These are phyloP conservation scores for Discoglossus pictus DNA, from an alignment of 2,797 vertebrate species.

Conservation along the genomic window DNA sequence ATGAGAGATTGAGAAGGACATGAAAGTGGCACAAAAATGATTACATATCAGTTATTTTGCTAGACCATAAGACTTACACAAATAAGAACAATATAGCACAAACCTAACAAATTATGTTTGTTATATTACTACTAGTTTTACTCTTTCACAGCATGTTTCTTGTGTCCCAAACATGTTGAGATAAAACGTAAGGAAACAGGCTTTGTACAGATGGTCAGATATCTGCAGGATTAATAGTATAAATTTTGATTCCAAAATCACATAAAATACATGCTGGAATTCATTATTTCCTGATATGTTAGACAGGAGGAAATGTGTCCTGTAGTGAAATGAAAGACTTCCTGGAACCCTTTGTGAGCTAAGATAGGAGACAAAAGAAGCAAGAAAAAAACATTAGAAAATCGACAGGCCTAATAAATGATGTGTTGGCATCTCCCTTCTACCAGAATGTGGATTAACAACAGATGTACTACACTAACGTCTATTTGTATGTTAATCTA, in stretches of 20 bases:
- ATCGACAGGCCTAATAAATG: slow-evolving; percentile 74
- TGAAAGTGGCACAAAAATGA: too few species aligned
- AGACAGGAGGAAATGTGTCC: slow-evolving; percentile 71
- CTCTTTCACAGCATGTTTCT: slow-evolving; percentile 35
- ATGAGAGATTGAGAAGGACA: too few species aligned
- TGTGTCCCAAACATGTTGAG: slow-evolving; percentile 45
- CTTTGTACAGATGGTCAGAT: slow-evolving; percentile 55
- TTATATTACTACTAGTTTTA: slow-evolving; percentile 39
- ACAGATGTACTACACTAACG: slow-evolving; percentile 76
- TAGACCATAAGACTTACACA: too few species aligned
- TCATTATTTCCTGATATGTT: slow-evolving; percentile 65
- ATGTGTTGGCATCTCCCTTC: slow-evolving; percentile 75
- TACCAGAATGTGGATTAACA: slow-evolving; percentile 73
- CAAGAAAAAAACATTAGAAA: slow-evolving; percentile 69
- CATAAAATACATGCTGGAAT: slow-evolving; percentile 71
- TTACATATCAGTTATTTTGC: too few species aligned
- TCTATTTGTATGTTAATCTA: slow-evolving; percentile 76
- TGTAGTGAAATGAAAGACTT: slow-evolving; percentile 73
- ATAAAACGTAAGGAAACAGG: slow-evolving; percentile 47
- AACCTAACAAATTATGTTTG: slow-evolving; percentile 27
- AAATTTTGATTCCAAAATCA: slow-evolving; percentile 63
- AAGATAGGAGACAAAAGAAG: slow-evolving; percentile 63
- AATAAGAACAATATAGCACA: slow-evolving; percentile 7
- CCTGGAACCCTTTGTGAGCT: slow-evolving; percentile 71
- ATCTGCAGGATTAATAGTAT: slow-evolving; percentile 55